Percentiles rank a stretch among this genome's conserved stretches.
phyloP scores from a whole-genome alignment of 2,888 invertebrate genomes.

The Euplagia quadripunctaria region DNA sequence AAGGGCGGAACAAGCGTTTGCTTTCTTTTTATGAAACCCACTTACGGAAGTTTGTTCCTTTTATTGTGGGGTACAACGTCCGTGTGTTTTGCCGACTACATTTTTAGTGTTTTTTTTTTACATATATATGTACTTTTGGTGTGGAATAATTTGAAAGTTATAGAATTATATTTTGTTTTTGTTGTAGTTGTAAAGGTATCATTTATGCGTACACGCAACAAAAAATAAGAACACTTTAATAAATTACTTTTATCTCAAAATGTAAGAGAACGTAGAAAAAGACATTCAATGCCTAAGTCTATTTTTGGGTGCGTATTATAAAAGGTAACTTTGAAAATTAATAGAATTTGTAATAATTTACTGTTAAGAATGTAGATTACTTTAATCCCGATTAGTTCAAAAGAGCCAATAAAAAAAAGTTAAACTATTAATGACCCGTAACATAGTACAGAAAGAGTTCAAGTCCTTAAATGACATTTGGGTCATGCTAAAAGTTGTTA shows the following conservation, averaged over 20 bases:
- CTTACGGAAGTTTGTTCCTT: conserved; percentile 62
- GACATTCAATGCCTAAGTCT: too few species aligned
- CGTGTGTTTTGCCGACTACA: conserved; percentile 51
- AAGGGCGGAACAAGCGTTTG: conserved; percentile 61
- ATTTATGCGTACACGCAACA: too few species aligned
- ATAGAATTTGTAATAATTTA: too few species aligned
- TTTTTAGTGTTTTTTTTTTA: conserved; percentile 31
- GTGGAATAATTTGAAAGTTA: conserved; percentile 30
- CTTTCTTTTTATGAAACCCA: conserved; percentile 66
- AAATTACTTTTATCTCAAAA: too few species aligned
- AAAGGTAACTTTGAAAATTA: too few species aligned
- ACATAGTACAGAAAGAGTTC: background rate
- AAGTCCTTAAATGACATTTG: background rate
- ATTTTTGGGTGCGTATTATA: too few species aligned
- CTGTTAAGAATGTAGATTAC: too few species aligned
- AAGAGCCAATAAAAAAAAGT: too few species aligned
- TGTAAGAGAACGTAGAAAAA: too few species aligned
- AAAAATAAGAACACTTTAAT: too few species aligned
- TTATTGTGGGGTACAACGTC: conserved; percentile 59
- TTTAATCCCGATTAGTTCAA: too few species aligned
- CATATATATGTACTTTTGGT: conserved; percentile 17
- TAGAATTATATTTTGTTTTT: conserved; percentile 25
- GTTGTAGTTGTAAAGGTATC: background rate
- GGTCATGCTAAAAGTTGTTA: too few species aligned
- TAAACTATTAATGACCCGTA: background rate